A percentile compares a stretch with the other conserved stretches of the same genome.
phyloP scores from a whole-genome alignment of 2,113 vertebrate species.

The Poecilia latipinna region DNA sequence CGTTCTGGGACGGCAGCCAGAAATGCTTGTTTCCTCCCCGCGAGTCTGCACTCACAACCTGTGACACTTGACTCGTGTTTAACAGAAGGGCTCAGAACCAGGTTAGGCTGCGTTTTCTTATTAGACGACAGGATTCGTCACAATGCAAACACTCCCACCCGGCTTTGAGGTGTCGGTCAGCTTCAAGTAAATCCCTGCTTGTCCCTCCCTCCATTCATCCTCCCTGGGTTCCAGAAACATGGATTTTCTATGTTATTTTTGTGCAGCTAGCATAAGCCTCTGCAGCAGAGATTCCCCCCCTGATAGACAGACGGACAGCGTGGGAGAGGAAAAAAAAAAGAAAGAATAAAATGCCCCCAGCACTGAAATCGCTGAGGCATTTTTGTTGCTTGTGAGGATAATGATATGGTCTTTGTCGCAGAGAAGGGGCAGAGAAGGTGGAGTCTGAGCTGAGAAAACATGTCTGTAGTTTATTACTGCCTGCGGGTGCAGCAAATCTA shows the following conservation, averaged over 20 bases:
- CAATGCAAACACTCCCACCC: constrained; percentile 23
- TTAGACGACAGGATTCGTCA: constrained; percentile 18
- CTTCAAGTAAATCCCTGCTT: constrained; percentile 17
- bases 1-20: constrained; percentile 51
- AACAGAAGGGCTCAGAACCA: constrained; percentile 30
- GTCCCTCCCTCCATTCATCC: constrained; percentile 9
- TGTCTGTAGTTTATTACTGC: constrained; percentile 65
- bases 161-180: constrained; percentile 10
- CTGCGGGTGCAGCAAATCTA: constrained; percentile 46
- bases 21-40: constrained; percentile 42
- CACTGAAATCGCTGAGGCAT: constrained; percentile 48
- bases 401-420: constrained; percentile 62
- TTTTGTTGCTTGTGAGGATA: constrained; percentile 56
- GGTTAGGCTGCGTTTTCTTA: constrained; percentile 37
- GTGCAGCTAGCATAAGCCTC: constrained; percentile 20
- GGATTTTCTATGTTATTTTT: constrained; percentile 38
- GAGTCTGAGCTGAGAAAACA: constrained; percentile 52
- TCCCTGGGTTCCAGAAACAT: constrained; percentile 7
- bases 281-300: background rate
- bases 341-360: constrained; percentile 30
- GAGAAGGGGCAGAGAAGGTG: constrained; percentile 59
- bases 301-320: constrained; percentile 36
- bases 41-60: constrained; percentile 29
- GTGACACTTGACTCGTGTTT: constrained; percentile 45
- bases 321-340: background rate